Conservation (phyloP, 2,888 invertebrate genomes). For the Gastracanthus pulcherrimus region DNA sequence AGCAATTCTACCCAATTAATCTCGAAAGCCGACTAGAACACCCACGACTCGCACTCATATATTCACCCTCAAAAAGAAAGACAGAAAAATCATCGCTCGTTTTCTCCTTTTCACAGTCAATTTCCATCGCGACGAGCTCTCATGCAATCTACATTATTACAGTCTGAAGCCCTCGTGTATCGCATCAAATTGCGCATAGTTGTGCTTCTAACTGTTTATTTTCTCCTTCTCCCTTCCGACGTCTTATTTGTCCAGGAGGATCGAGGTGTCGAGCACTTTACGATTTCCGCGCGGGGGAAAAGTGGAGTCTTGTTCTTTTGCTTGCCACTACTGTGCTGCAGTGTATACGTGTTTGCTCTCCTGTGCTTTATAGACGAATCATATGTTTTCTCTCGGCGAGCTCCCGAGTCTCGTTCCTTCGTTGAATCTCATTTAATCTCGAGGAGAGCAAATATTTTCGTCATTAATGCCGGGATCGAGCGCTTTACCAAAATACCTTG, state of each 20-base stretch:
- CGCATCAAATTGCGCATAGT: slow-evolving; percentile 10
- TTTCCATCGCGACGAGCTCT: background rate
- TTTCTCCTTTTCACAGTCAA: slow-evolving; percentile 39
- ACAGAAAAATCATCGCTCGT: slow-evolving; percentile 14
- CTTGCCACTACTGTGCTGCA: slow-evolving; percentile 63
- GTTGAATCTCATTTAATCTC: background rate
- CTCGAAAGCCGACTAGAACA: background rate
- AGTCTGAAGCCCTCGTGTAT: background rate
- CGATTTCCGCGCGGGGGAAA: slow-evolving; percentile 69
- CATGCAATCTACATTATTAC: too few species aligned
- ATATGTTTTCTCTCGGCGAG: slow-evolving; percentile 16
- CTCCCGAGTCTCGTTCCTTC: background rate
- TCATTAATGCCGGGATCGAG: slow-evolving; percentile 33
- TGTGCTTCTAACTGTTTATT: slow-evolving; percentile 5
- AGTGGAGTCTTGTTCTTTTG: background rate
- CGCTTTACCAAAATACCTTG: slow-evolving; percentile 45
- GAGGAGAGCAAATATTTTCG: slow-evolving; percentile 34
- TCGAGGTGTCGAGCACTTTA: slow-evolving; percentile 75
- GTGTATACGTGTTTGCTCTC: too few species aligned
- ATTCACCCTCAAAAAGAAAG: background rate
- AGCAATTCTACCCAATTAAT: background rate
- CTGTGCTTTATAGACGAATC: slow-evolving; percentile 30
- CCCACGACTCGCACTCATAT: too few species aligned
- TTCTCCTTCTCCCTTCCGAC: slow-evolving; percentile 52
- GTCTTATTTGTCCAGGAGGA: slow-evolving; percentile 76